These are phyloP conservation scores for Psittacara wagleri DNA, from an alignment of 2,113 vertebrate species.

Conservation along the genomic window DNA sequence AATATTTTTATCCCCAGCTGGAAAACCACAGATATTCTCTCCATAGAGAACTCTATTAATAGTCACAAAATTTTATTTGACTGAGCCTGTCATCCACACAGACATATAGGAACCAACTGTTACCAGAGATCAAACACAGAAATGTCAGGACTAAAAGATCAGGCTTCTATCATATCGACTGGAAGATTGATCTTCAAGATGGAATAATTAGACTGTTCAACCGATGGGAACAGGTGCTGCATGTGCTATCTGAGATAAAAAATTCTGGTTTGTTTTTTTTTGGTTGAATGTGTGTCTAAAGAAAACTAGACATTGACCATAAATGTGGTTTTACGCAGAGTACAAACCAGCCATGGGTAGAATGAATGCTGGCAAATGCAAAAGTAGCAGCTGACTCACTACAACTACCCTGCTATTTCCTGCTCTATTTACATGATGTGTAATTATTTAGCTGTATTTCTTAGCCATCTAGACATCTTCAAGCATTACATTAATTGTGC, in stretches of 20 bases:
- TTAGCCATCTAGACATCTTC: not conserved
- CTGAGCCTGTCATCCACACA: not conserved
- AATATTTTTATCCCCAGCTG: not conserved
- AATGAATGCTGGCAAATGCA: not conserved
- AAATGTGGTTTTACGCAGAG: not conserved
- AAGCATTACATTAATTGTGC: not conserved
- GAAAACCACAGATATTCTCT: not conserved
- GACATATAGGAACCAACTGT: not conserved
- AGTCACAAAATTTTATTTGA: not conserved
- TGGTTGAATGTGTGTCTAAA: not conserved
- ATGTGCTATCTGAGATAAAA: not conserved
- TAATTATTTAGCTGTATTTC: slow-evolving; percentile 19
- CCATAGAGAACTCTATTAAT: not conserved
- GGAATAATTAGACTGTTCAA: not conserved
- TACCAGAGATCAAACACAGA: not conserved
- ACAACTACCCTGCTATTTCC: slow-evolving; percentile 3
- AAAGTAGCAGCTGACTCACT: not conserved
- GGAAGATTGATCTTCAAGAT: not conserved
- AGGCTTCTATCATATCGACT: not conserved
- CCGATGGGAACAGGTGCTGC: not conserved
- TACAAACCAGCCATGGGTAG: not conserved
- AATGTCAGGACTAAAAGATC: not conserved
- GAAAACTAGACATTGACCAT: not conserved
- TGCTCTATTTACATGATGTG: not conserved
- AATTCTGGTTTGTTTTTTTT: not conserved